Percentiles rank a stretch among this genome's conserved stretches.
These are phyloP conservation scores for Lithophane leautieri DNA, from an alignment of 2,888 invertebrate species.

Conservation along the genomic window DNA sequence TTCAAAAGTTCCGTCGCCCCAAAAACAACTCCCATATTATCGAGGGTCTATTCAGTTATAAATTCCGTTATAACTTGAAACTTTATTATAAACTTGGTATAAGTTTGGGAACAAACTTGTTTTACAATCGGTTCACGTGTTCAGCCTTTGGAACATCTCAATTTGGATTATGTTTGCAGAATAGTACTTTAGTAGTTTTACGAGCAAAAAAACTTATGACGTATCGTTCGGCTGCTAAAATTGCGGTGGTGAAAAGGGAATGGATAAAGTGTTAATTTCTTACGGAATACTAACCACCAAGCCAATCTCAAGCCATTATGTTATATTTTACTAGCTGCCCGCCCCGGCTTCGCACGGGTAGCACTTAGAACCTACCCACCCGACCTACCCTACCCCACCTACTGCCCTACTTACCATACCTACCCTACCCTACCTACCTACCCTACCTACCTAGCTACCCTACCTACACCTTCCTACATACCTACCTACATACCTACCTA, in stretches of 20 bases:
- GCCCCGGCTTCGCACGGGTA: no score
- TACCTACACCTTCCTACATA: no score
- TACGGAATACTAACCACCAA: no score
- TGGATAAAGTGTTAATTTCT: not conserved
- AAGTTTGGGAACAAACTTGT: conserved; percentile 47
- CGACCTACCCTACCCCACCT: no score
- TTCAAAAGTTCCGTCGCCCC: not conserved
- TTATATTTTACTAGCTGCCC: not conserved
- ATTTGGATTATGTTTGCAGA: conserved; percentile 39
- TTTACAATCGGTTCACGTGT: conserved; percentile 37
- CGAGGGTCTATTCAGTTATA: conserved; percentile 47
- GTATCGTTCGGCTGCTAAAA: conserved; percentile 18
- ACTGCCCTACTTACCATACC: no score
- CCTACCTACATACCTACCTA: no score
- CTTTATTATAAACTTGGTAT: conserved; percentile 54
- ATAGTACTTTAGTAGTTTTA: conserved; percentile 37
- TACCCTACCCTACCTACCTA: no score
- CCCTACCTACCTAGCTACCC: no score
- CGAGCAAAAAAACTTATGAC: conserved; percentile 28
- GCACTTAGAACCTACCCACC: no score
- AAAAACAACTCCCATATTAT: conserved; percentile 5
- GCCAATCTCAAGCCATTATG: no score
- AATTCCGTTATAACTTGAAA: conserved; percentile 56
- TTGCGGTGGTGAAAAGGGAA: not conserved
- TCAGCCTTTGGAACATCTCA: conserved; percentile 18